These are phyloP conservation scores for Ptilonorhynchus violaceus DNA, from an alignment of 2,113 vertebrate genomes.

Conservation along the genomic window DNA sequence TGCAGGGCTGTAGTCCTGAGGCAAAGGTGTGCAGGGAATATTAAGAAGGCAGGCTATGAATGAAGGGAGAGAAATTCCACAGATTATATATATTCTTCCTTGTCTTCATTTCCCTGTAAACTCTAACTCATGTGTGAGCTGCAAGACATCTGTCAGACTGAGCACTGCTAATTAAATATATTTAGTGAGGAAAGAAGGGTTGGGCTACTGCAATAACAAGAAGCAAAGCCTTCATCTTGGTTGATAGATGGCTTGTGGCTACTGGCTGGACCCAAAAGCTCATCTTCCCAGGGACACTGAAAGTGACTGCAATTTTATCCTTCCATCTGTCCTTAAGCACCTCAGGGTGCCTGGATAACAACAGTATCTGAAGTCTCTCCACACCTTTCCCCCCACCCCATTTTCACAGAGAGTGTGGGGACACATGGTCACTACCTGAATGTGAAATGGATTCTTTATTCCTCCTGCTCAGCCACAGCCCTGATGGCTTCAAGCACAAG, in stretches of 20 bases:
- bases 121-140: neutral
- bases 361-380: neutral
- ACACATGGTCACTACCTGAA: neutral
- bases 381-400: neutral
- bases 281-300: neutral
- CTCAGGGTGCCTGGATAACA: neutral
- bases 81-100: neutral
- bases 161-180: neutral
- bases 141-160: slow-evolving; percentile 23
- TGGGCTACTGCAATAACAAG: neutral
- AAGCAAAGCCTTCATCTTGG: neutral
- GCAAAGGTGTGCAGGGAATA: neutral
- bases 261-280: neutral
- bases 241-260: neutral
- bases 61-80: neutral
- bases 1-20: neutral
- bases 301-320: neutral
- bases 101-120: neutral
- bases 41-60: neutral
- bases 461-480: neutral
- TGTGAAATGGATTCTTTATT: neutral
- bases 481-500: neutral
- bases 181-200: neutral
- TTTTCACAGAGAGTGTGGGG: neutral
- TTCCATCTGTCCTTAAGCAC: neutral